Conservation (phyloP, 2,888 invertebrate genomes). For the Salpingus planirostris region DNA sequence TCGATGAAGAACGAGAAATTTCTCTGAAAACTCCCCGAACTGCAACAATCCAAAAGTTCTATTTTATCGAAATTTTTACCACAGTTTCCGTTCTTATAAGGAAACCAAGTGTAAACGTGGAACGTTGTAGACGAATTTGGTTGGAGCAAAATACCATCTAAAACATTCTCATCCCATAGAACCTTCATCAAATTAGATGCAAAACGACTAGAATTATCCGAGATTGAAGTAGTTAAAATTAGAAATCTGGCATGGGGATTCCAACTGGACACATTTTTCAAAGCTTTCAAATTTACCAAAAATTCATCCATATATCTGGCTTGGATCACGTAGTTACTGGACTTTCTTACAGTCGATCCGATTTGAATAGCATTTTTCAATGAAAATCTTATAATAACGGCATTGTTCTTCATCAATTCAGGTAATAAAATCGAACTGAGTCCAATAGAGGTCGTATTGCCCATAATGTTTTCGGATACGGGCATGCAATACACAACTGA, state of each 20-base stretch:
- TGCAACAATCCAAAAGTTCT: slow-evolving; percentile 8
- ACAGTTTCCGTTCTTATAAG: background rate
- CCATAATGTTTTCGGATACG: too few relatives aligned
- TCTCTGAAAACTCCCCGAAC: slow-evolving; percentile 15
- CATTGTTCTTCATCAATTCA: too few relatives aligned
- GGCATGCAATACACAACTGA: too few relatives aligned
- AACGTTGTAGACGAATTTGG: too few relatives aligned
- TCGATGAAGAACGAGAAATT: slow-evolving; percentile 16
- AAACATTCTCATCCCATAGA: background rate
- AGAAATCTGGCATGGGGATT: background rate
- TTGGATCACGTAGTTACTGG: slow-evolving; percentile 3
- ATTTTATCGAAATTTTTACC: background rate
- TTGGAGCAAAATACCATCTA: background rate
- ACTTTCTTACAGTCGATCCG: too few relatives aligned
- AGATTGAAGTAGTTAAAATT: background rate
- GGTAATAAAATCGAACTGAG: too few relatives aligned
- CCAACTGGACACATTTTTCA: background rate
- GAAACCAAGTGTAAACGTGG: background rate
- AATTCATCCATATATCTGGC: background rate
- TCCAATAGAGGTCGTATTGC: too few relatives aligned
- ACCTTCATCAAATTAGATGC: slow-evolving; percentile 7
- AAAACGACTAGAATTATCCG: background rate
- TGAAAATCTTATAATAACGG: too few relatives aligned
- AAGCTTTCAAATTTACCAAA: background rate
- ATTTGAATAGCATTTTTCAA: too few relatives aligned